Evolutionary conservation across 2,888 invertebrate species (phyloP), one percentile per base, ranked within the genome.

Genomic region (Kuschelorhynchus macadamiae): DNA sequence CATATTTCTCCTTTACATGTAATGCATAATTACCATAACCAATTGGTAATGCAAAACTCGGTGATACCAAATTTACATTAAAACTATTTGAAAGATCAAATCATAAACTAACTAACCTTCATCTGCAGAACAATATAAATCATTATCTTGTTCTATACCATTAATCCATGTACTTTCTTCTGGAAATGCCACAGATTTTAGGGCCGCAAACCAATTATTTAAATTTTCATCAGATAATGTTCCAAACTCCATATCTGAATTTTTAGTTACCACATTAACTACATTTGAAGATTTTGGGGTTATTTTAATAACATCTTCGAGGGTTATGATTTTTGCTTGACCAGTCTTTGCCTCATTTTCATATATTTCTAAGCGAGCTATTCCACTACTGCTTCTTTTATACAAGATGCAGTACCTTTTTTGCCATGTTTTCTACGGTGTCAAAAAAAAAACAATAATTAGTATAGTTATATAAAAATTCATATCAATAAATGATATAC

Each of bases 241-340:
- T 33, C 89, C 89, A 74, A 89, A 88, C 75, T 88, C 86, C 73
- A 88, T 83, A 12, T 81, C 80, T 33, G 83, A 84, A 67, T 90
- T 89, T 85, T 93, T 94, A 73, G 93, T 94, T 65, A 93, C 89
- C 77, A 95, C 90, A 73, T 89, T 88, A 67, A 84, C 82, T 73
- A 88, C 86, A 78, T 88, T 89, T 80, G 87, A 86, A 80, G 84
- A 83, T 71, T 79, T 81, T 81, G 90, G 88, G 71, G 89, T 88
- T 78, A 95, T 94, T 87, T 95, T 95, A 41, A 95, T 90, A 81
- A 95, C 95, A 81, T 94, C 92, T 85, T 94, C 94, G 57, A 95
- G 86, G 0, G 94, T 93, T 70, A 95, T 90, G 68, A 95, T 94
- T 71, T 76, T 76, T n/a, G 69, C 70, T 65, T 76, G 75, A 18